Percentiles rank a stretch among this genome's conserved stretches.
Evolutionary conservation across 92 coral and sea anemone species (phyloP).

Genomic region (Parazoanthus atlanticus): DNA sequence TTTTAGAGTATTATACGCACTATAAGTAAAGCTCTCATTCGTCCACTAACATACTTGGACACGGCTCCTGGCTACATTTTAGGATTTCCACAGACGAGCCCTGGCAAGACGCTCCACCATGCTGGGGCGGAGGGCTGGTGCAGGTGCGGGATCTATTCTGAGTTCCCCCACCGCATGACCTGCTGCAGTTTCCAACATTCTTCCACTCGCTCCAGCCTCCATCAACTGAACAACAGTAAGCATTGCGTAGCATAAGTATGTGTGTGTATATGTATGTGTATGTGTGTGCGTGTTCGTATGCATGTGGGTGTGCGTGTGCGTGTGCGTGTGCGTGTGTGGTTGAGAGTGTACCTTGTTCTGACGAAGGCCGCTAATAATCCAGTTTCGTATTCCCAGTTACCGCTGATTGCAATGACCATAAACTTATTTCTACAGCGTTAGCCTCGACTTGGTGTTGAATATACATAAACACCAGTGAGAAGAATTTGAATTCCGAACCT

Average conservation of each 20-base stretch:
- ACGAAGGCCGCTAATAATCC: too few species aligned
- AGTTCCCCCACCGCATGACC: background rate
- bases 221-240: conserved; percentile 11
- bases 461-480: too few species aligned
- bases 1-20: background rate
- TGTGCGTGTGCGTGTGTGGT: background rate
- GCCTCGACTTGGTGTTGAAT: too few species aligned
- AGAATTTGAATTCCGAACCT: too few species aligned
- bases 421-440: too few species aligned
- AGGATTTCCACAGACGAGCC: background rate
- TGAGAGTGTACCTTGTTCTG: too few species aligned
- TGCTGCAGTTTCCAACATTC: background rate
- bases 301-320: background rate
- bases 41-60: background rate
- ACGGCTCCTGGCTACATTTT: conserved; percentile 9
- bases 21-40: background rate
- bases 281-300: background rate
- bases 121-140: conserved; percentile 12
- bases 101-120: background rate
- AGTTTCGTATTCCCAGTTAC: too few species aligned
- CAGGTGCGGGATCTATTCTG: background rate
- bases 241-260: background rate
- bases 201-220: conserved; percentile 28
- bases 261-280: background rate
- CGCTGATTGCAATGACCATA: too few species aligned